Evolutionary conservation across 2,888 invertebrate genomes (phyloP), one percentile per base, ranked within the genome.

Genomic region (Galerucella calmariensis): DNA sequence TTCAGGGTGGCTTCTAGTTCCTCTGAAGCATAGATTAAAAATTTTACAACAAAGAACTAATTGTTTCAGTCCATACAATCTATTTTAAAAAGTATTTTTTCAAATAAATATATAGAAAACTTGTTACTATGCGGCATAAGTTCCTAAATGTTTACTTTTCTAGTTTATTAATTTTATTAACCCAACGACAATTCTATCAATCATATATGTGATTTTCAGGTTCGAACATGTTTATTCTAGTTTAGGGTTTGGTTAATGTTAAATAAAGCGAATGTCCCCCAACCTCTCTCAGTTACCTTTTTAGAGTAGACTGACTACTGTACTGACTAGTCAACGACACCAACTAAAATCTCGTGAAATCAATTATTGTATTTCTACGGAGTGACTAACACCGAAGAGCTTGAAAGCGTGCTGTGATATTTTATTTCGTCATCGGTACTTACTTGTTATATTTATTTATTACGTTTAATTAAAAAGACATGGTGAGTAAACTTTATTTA

Each of bases 161-260:
- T 41, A 5, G 35, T 41, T 41, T 41, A 41, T 41, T 41, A 41
- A 41, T 27, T 1, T 41, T 41, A 41, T 41, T 41, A 41, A 41
- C 35, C 35, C 9, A 41, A 41, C 35, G 35, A 41, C 35, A 41
- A 41, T 41, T 11, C 1, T 48, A 48, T 27, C 27, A 27, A 27
- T 27, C 27, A 27, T 27, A 20, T 20, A 14, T 48, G 5, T n/a
- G 16, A 53, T n/a, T 41, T 41, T n/a, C 53, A 53, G n/a, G 53
- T 53, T 53, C n/a, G 53, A 53, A 53, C 53, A 53, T 53, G 53
- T 53, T 53, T n/a, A n/a, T n/a, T 53, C 53, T 53, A n/a, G 53
- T 53, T 53, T 53, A 53, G 53, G 16, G 53, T 1, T 53, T 53
- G n/a, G 48, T 48, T 53, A n/a, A 53, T 53, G n/a, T 53, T 53